Evolutionary conservation across 2,113 vertebrate genomes (phyloP).

Genomic region (Corythaixoides concolor): DNA sequence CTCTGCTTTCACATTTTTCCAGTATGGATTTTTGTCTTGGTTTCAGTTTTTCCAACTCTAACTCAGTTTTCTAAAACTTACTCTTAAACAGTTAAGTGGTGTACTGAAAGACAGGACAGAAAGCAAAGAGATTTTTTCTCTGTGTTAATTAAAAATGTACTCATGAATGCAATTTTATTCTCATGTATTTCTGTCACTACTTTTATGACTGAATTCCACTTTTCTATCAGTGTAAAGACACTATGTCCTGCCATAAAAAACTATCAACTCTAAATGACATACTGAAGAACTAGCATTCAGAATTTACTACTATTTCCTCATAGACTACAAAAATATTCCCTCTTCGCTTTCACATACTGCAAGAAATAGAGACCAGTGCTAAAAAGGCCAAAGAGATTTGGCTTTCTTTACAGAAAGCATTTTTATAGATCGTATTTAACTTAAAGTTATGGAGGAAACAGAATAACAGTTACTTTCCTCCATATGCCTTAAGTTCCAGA

Average conservation of each 20-base stretch:
- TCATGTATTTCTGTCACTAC: not conserved
- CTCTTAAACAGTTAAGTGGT: not conserved
- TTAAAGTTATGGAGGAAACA: conserved; percentile 23
- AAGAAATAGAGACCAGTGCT: not conserved
- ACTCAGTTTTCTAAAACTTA: not conserved
- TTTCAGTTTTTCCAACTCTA: not conserved
- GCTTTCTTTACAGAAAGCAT: not conserved
- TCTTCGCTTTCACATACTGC: not conserved
- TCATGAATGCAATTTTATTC: not conserved
- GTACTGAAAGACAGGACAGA: not conserved
- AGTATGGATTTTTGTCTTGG: not conserved
- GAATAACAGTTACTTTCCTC: not conserved
- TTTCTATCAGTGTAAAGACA: not conserved
- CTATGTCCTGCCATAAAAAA: not conserved
- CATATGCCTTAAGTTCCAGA: conserved; percentile 15
- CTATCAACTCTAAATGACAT: not conserved
- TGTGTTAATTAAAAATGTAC: not conserved
- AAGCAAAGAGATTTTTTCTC: not conserved
- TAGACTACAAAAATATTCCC: not conserved
- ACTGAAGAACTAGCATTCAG: not conserved
- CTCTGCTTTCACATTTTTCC: not conserved
- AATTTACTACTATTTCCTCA: conserved; percentile 31
- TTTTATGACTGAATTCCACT: not conserved
- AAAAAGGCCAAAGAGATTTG: not conserved
- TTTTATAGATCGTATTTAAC: conserved; percentile 36